A percentile compares a stretch with the other conserved stretches of the same genome.
Conservation (phyloP, 2,113 vertebrate genomes). For the Gymnobelideus leadbeateri region DNA sequence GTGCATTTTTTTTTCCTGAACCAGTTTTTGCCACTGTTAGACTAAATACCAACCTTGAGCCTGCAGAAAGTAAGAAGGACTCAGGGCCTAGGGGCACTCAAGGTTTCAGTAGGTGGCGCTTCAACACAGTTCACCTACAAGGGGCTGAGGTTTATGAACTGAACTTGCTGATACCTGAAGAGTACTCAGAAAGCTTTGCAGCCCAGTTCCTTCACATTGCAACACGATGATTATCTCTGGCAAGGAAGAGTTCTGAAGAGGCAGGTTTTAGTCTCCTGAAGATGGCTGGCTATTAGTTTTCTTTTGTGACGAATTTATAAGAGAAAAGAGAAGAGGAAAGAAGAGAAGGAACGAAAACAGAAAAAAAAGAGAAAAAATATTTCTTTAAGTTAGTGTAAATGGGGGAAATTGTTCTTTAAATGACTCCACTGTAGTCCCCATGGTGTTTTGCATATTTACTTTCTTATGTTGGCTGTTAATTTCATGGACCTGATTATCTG, state of each 20-base stretch:
- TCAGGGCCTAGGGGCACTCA: neutral
- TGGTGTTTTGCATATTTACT: neutral
- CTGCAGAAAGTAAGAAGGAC: neutral
- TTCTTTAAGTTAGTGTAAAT: neutral
- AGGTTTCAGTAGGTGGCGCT: conserved; percentile 86
- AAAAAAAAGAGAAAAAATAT: neutral
- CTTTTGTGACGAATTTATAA: neutral
- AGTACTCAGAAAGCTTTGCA: conserved; percentile 27
- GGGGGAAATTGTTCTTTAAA: neutral
- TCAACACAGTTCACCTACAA: conserved; percentile 83
- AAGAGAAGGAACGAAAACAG: neutral
- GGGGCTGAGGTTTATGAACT: neutral
- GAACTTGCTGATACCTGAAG: conserved; percentile 40
- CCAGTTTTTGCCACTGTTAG: conserved; percentile 70
- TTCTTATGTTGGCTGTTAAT: conserved; percentile 11
- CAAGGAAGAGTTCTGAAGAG: neutral
- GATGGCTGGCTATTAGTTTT: neutral
- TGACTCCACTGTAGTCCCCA: neutral
- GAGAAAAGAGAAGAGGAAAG: neutral
- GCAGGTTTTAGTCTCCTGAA: neutral
- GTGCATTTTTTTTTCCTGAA: conserved; percentile 72
- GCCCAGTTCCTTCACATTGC: conserved; percentile 55
- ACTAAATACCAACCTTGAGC: conserved; percentile 57
- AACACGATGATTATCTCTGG: neutral
- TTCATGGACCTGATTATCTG: neutral